Conservation (phyloP, 2,797 vertebrate genomes). For the Odontamblyopus lacepedii region DNA sequence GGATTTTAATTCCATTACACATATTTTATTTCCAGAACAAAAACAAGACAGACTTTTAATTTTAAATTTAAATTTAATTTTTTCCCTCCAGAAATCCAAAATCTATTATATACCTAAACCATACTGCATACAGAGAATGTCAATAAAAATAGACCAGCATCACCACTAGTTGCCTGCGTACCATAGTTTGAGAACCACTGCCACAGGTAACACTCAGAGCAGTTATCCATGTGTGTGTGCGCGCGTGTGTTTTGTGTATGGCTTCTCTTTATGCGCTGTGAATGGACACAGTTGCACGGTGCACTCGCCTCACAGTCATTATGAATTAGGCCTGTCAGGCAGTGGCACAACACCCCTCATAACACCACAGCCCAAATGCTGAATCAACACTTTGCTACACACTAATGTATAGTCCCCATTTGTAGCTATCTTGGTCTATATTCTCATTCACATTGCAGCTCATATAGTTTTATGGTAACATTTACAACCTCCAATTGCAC, state of each 20-base stretch:
- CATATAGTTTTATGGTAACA: constrained; percentile 18
- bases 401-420: constrained; percentile 29
- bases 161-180: background rate
- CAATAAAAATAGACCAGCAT: background rate
- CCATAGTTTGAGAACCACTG: constrained; percentile 1
- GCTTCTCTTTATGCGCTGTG: constrained; percentile 43
- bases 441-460: constrained; percentile 14
- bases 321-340: constrained; percentile 34
- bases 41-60: no score
- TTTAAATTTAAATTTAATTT: no score
- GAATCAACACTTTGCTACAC: constrained; percentile 26
- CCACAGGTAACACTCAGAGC: constrained; percentile 37
- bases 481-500: constrained; percentile 13
- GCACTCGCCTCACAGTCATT: constrained; percentile 39
- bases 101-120: no score
- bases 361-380: constrained; percentile 25
- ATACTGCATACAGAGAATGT: background rate
- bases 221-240: constrained; percentile 26
- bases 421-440: constrained; percentile 15
- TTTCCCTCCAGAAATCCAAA: background rate
- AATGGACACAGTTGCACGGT: constrained; percentile 47
- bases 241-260: constrained; percentile 24
- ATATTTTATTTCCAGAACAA: no score
- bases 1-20: no score
- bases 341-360: constrained; percentile 16